These are phyloP conservation scores for Ictalurus furcatus DNA, from an alignment of 2,113 vertebrate species.

Conservation along the genomic window DNA sequence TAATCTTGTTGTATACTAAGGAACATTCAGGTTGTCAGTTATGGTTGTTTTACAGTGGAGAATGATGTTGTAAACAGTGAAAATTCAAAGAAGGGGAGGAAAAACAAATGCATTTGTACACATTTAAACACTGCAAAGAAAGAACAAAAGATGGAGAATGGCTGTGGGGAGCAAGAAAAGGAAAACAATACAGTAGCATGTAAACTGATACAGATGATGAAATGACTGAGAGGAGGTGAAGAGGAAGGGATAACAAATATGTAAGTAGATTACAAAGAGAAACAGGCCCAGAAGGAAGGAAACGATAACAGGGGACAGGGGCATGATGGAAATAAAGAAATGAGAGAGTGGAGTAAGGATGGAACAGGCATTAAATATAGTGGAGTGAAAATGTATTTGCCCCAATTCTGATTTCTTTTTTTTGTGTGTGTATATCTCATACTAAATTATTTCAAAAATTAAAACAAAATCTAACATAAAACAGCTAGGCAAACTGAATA, in stretches of 20 bases:
- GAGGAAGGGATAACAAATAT: constrained; percentile 66
- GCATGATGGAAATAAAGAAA: constrained; percentile 52
- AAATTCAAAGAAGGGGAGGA: constrained; percentile 47
- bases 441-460: too few species aligned
- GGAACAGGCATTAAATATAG: constrained; percentile 65
- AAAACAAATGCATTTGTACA: constrained; percentile 26
- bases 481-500: too few species aligned
- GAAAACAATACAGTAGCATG: constrained; percentile 57
- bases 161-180: constrained; percentile 42
- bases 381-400: too few species aligned
- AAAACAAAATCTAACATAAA: too few species aligned
- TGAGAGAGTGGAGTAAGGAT: constrained; percentile 54
- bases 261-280: constrained; percentile 77
- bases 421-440: too few species aligned
- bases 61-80: constrained; percentile 65
- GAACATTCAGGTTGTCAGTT: constrained; percentile 58
- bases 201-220: constrained; percentile 49
- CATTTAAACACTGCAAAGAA: constrained; percentile 17
- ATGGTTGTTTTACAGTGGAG: constrained; percentile 57
- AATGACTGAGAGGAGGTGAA: constrained; percentile 51
- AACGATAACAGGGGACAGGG: constrained; percentile 74
- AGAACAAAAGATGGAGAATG: constrained; percentile 54
- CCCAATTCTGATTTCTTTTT: too few species aligned
- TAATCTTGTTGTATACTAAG: constrained; percentile 62
- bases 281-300: constrained; percentile 76